Base-by-base conservation (phyloP, 2,888 invertebrate species). In the Cheilosia scutellata region DNA sequence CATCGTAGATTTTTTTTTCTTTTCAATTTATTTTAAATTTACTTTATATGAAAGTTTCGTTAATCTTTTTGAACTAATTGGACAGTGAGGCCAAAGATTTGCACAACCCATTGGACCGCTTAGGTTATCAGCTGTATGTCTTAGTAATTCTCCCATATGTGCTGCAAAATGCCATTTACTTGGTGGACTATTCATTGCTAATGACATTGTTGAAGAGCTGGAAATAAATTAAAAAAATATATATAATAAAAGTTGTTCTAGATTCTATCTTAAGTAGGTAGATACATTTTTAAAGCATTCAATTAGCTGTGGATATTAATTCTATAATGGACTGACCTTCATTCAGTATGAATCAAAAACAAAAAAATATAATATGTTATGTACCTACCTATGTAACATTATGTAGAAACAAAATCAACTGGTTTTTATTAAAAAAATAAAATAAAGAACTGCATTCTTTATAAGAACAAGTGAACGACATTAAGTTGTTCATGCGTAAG, bases 141-240 rank as follows among this genome's bases (percentile, higher is more conserved):
- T 90, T 77, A 93, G 88, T n/a, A 93, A 78, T 79, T 93, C 92
- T 6, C 93, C 93, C 93, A 93, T 93, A 53, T 93, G 92, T 5
- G 92, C 92, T 1, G 93, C 92, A 88, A 92, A 93, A 79, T 93
- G 92, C 92, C 92, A 93, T 84, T 92, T 92, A 60, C 92, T 92
- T 9, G 93, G 92, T 66, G 92, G 90, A 76, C 91, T 89, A 87
- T 92, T 92, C 92, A 92, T 92, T 68, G 92, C 91, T 89, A 92
- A 88, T 49, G 92, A 92, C 91, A 93, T 91, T 2, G 92, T 92
- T 27, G 92, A 92, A 25, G 92, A 92, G 89, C 92, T 93, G 82
- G 70, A 88, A 88, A 60, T 3, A 2, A 37, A 37, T 1, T 4
- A 37, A 33, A 9, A 33, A 37, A 9, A 4, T 37, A 11, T 4